Percentiles rank a stretch among this genome's conserved stretches.
Conservation (phyloP, 2,113 vertebrate genomes). For the Rhadina sibilatrix region DNA sequence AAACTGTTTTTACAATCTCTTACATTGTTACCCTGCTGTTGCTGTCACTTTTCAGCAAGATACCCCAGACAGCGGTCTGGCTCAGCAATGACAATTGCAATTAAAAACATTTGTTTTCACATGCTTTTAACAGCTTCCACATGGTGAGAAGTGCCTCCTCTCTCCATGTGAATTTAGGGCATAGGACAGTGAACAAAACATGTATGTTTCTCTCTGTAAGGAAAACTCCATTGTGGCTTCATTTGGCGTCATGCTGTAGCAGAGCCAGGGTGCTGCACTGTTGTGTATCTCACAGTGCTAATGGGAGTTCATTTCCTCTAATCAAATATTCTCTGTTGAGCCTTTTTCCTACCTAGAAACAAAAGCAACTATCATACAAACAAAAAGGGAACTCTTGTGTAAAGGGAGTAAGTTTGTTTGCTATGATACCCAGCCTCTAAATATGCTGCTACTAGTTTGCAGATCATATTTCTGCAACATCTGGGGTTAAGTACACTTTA, state of each 20-base stretch:
- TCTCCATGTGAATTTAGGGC: background rate
- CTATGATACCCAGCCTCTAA: background rate
- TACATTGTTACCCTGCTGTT: conserved; percentile 46
- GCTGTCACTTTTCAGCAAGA: conserved; percentile 53
- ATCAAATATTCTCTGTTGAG: background rate
- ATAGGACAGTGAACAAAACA: background rate
- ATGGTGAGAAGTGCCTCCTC: conserved; percentile 25
- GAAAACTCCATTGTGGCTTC: background rate
- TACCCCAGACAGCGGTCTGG: conserved; percentile 28
- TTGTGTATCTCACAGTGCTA: background rate
- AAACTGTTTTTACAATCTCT: conserved; percentile 23
- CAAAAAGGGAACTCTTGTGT: background rate
- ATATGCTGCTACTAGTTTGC: background rate
- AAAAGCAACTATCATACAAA: background rate
- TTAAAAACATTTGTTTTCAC: conserved; percentile 67
- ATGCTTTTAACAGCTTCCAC: conserved; percentile 37
- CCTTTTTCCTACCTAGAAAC: background rate
- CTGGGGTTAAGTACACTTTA: background rate
- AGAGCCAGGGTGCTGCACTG: background rate
- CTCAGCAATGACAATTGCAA: conserved; percentile 57
- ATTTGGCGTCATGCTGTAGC: background rate
- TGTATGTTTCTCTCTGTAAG: background rate
- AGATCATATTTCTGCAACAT: background rate
- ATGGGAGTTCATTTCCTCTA: background rate
- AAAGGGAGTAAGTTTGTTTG: background rate